Conservation (phyloP, 2,797 vertebrate species). For the Gymnothorax reevesii region DNA sequence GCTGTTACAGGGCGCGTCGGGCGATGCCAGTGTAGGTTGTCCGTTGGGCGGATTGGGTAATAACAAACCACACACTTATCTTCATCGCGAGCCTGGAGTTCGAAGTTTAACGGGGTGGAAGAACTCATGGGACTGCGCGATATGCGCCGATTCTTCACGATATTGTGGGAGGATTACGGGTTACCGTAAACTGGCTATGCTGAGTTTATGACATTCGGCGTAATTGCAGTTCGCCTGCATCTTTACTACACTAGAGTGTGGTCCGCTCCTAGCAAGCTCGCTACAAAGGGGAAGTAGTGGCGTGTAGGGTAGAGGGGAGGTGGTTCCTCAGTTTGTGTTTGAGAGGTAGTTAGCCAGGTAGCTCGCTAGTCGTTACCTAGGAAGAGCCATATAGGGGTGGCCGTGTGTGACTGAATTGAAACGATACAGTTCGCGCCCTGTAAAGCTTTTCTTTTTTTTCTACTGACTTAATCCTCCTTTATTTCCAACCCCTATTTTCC, state of each 20-base stretch:
- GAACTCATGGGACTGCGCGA: constrained; percentile 37
- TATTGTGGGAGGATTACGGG: not conserved
- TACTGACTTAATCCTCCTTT: no score
- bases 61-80: constrained; percentile 70
- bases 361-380: not conserved
- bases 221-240: constrained; percentile 36
- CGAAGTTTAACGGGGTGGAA: constrained; percentile 57
- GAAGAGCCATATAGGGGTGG: not conserved
- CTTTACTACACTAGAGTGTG: constrained; percentile 11
- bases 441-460: constrained; percentile 13
- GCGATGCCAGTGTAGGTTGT: constrained; percentile 66
- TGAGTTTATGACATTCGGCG: constrained; percentile 19
- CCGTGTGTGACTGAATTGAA: constrained; percentile 32
- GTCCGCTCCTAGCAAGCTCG: constrained; percentile 48
- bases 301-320: constrained; percentile 31
- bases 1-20: constrained; percentile 51
- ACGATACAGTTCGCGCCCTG: constrained; percentile 44
- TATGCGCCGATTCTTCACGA: not conserved
- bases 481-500: not conserved
- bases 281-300: constrained; percentile 42
- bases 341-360: constrained; percentile 20
- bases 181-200: not conserved
- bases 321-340: constrained; percentile 39
- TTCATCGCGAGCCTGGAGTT: constrained; percentile 57
- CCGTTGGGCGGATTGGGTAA: constrained; percentile 58